Conservation (phyloP, 2,797 vertebrate species). For the Brachyalestes nurse region DNA sequence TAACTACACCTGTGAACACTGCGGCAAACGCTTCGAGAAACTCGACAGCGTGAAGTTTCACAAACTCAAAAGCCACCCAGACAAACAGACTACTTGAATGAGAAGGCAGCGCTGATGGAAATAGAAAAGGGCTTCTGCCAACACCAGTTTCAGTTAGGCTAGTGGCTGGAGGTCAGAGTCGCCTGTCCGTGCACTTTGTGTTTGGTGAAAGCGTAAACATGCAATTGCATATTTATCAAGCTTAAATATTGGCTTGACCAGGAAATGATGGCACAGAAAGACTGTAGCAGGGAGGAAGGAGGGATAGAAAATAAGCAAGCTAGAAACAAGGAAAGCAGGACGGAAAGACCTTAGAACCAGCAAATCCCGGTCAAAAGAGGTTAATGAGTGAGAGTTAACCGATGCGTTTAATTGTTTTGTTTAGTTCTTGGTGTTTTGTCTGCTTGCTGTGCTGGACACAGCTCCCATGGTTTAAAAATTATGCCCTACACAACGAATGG, state of each 20-base stretch:
- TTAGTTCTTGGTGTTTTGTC: background rate
- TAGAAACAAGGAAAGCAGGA: constrained; percentile 3
- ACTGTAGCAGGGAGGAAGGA: background rate
- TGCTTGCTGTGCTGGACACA: constrained; percentile 47
- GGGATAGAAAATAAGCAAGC: background rate
- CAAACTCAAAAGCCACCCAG: constrained; percentile 91
- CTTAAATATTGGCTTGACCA: background rate
- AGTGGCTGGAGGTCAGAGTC: background rate
- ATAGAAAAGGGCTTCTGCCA: background rate
- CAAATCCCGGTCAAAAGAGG: background rate
- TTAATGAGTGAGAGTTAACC: background rate
- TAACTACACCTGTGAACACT: constrained; percentile 91
- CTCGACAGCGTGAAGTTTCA: constrained; percentile 93
- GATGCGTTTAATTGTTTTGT: background rate
- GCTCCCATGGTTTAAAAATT: constrained; percentile 20
- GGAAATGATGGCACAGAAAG: background rate
- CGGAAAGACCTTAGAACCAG: background rate
- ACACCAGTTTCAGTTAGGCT: background rate
- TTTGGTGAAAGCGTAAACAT: background rate
- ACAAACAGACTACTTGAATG: constrained; percentile 81
- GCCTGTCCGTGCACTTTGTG: background rate
- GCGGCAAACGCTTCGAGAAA: constrained; percentile 90
- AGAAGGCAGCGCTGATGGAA: background rate
- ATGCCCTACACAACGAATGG: background rate
- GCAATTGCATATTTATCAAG: background rate